Percentiles rank a stretch among this genome's conserved stretches.
phyloP scores from a whole-genome alignment of 2,888 invertebrate species.

The Cephonodes hylas region DNA sequence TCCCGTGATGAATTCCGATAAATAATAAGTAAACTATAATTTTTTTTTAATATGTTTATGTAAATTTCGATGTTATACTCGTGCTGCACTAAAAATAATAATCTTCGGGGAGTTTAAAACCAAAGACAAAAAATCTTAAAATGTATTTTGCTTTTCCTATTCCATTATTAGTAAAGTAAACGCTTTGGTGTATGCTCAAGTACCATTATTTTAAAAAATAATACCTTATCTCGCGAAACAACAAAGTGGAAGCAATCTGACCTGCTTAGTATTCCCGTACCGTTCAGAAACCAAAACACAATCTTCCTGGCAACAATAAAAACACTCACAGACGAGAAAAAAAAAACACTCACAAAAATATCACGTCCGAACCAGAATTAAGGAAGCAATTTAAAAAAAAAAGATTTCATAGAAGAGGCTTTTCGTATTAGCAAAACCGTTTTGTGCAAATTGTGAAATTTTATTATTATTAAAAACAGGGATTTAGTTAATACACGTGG shows the following conservation, averaged over 20 bases:
- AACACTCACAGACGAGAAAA: neutral
- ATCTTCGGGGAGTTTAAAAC: no score
- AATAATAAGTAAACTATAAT: no score
- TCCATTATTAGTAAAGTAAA: neutral
- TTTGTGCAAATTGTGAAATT: constrained; percentile 23
- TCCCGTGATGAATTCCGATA: no score
- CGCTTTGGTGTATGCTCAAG: neutral
- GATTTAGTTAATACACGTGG: constrained; percentile 23
- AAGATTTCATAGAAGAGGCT: neutral
- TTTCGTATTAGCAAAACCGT: constrained; percentile 20
- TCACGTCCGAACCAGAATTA: constrained; percentile 24
- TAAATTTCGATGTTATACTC: no score
- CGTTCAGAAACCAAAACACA: neutral
- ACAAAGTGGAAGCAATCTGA: neutral
- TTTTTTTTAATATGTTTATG: no score
- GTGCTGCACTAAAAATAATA: no score
- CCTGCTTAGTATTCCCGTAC: neutral
- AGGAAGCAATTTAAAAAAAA: constrained; percentile 23
- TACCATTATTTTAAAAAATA: neutral
- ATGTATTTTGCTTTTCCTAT: no score
- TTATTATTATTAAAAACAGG: constrained; percentile 27
- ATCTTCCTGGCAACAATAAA: neutral
- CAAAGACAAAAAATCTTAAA: no score
- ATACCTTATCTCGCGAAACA: neutral
- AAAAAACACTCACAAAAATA: neutral